Evolutionary conservation across 2,113 vertebrate genomes (phyloP).

Genomic region (Alosa alosa): DNA sequence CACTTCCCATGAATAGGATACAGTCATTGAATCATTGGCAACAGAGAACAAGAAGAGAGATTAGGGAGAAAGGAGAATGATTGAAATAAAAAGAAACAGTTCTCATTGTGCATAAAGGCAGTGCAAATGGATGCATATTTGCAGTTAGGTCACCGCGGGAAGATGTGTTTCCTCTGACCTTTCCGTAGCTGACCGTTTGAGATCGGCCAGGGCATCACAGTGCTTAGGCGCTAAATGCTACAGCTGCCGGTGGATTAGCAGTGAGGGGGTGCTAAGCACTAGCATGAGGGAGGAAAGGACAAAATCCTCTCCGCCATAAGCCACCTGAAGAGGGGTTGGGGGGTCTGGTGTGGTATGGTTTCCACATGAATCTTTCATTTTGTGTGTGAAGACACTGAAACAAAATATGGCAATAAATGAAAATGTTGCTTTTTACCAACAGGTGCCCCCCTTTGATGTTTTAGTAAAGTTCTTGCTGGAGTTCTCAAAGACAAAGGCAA

Average conservation of each 20-base stretch:
- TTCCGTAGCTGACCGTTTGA: neutral
- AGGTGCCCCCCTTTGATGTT: neutral
- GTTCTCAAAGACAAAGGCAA: conserved; percentile 47
- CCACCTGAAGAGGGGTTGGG: neutral
- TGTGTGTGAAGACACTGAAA: too few relatives aligned
- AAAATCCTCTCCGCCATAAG: neutral
- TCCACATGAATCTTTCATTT: too few relatives aligned
- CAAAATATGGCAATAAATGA: too few relatives aligned
- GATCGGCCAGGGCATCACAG: neutral
- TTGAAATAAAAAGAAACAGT: neutral
- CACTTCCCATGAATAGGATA: neutral
- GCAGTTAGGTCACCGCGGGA: neutral
- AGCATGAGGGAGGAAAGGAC: neutral
- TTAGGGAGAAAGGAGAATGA: neutral
- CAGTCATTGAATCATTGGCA: neutral
- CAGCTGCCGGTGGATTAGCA: neutral
- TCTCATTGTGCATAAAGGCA: neutral
- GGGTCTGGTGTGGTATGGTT: too few relatives aligned
- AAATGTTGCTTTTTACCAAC: neutral
- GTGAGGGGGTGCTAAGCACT: neutral
- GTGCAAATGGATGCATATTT: neutral
- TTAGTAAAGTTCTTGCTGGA: conserved; percentile 54
- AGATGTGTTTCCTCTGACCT: neutral
- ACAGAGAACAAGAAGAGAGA: neutral
- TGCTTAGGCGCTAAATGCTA: neutral